Conservation (phyloP, 2,113 vertebrate genomes). For the Phaetusa simplex region DNA sequence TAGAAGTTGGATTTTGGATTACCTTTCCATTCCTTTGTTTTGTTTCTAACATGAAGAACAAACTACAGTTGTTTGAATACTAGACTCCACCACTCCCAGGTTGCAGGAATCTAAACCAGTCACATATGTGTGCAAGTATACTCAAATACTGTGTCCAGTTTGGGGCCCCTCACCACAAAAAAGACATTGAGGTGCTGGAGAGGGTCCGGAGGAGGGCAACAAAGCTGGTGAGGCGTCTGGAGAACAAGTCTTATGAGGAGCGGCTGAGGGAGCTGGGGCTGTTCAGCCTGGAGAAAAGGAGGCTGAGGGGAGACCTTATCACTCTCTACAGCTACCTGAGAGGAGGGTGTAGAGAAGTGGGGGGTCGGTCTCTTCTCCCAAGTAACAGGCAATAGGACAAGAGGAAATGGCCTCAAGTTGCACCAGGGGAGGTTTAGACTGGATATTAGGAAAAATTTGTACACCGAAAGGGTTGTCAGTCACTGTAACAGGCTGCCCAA, state of each 20-base stretch:
- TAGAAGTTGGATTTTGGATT: not conserved
- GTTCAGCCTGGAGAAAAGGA: not conserved
- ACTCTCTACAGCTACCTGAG: not conserved
- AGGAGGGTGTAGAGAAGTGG: too few species aligned
- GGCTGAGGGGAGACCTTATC: not conserved
- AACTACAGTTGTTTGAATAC: not conserved
- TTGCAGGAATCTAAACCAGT: not conserved
- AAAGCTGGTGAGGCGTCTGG: not conserved
- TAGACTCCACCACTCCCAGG: not conserved
- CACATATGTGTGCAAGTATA: not conserved
- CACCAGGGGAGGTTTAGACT: not conserved
- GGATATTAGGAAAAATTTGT: not conserved
- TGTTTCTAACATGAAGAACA: not conserved
- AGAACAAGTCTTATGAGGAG: not conserved
- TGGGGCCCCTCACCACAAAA: not conserved
- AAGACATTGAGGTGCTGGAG: not conserved
- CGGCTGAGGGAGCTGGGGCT: not conserved
- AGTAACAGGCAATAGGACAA: not conserved
- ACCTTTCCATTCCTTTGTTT: not conserved
- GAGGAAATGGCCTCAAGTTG: not conserved
- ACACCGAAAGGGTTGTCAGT: too few species aligned
- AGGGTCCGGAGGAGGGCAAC: not conserved
- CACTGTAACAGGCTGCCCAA: not conserved
- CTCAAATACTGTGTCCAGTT: not conserved
- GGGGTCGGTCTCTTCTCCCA: not conserved